Evolutionary conservation across 2,888 invertebrate species (phyloP), one percentile per base, ranked within the genome.

Genomic region (Bhutanitis thaidina): DNA sequence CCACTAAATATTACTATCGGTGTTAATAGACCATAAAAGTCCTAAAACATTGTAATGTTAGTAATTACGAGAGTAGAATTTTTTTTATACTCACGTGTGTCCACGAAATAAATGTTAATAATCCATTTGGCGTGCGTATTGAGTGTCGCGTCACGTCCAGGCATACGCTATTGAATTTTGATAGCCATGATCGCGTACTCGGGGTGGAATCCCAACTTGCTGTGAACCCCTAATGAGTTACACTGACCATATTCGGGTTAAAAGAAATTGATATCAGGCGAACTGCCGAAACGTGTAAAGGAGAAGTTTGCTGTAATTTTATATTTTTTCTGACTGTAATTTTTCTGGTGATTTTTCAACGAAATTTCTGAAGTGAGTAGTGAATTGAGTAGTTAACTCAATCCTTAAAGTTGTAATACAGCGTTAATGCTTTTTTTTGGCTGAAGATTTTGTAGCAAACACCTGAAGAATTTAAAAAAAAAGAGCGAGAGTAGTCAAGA

Each of bases 71-170:
- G 13, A 37, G 49, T 43, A 14, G 4, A 20, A 38, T 48, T 36
- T 49, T 30, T 41, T 37, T 37, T 43, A 43, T 43, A 15, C 37
- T n/a, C n/a, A 38, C 37, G 27, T 15, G 7, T 20, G 36, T 35
- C 40, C 30, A 30, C 43, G 25, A 34, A 29, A 32, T 43, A 43
- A 14, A 39, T 44, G 25, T 43, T 32, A 49, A 43, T 40, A 36
- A 38, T 25, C 32, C 10, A 25, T 48, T 41, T 1, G 15, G 14
- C 1, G 1, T 20, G 20, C 9, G 35, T 35, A 10, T 15, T 43
- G 13, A 5, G 20, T 5, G n/a, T 12, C 20, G 14, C 5, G 25
- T 39, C 38, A 44, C 38, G 43, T 44, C n/a, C 29, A 15, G 8
- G 10, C 7, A 12, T 20, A 13, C 43, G 15, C 8, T 13, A 30